Percentiles rank a stretch among this genome's conserved stretches.
phyloP scores from a whole-genome alignment of 1,140 invertebrate genomes.

The Drosophila paulistorum region DNA sequence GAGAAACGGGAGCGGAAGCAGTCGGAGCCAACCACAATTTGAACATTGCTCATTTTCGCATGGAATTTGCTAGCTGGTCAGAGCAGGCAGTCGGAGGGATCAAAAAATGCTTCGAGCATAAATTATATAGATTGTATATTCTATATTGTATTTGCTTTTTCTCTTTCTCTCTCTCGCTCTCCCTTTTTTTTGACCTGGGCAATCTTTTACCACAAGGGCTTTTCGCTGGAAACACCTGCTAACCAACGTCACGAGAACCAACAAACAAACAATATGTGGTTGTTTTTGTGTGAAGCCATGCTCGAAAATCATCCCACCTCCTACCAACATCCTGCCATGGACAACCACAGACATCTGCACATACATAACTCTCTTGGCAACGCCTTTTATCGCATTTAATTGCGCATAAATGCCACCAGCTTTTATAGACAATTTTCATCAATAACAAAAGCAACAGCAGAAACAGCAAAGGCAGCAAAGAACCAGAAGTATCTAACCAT shows the following conservation, averaged over 20 bases:
- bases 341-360: background rate
- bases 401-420: slow-evolving; percentile 60
- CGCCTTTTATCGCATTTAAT: slow-evolving; percentile 69
- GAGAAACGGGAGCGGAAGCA: background rate
- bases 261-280: slow-evolving; percentile 4
- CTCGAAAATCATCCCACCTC: background rate
- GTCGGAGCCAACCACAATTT: background rate
- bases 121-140: slow-evolving; percentile 47
- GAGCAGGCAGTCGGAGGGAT: slow-evolving; percentile 31
- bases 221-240: slow-evolving; percentile 3
- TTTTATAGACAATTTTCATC: slow-evolving; percentile 76
- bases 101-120: slow-evolving; percentile 55
- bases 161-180: too few species aligned
- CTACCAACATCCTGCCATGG: background rate
- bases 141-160: background rate
- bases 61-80: background rate
- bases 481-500: slow-evolving; percentile 19
- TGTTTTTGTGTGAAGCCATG: slow-evolving; percentile 6
- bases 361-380: slow-evolving; percentile 60
- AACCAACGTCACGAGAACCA: background rate
- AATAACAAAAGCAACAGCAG: slow-evolving; percentile 53
- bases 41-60: slow-evolving; percentile 8
- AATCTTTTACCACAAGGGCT: background rate
- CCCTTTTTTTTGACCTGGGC: background rate
- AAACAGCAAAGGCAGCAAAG: background rate